phyloP scores from a whole-genome alignment of 2,888 invertebrate species.

The Leptogaster cylindrica region DNA sequence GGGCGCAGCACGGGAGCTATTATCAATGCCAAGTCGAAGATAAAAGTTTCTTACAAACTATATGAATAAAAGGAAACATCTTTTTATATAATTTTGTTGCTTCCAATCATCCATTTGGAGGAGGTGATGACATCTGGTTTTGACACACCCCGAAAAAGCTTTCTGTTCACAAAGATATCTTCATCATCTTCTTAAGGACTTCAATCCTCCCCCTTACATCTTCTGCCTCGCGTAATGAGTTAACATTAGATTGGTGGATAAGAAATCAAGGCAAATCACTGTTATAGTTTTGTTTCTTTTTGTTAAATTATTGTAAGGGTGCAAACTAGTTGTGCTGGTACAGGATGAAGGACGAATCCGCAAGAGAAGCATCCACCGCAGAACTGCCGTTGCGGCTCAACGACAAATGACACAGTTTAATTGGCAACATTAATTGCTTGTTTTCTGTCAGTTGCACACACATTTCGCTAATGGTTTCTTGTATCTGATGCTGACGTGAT shows the following conservation, averaged over 20 bases:
- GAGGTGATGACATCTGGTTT: constrained; percentile 45
- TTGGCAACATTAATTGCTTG: constrained; percentile 48
- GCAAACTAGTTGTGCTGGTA: not conserved
- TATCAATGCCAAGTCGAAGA: constrained; percentile 17
- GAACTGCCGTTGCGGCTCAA: constrained; percentile 13
- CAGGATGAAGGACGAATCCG: not conserved
- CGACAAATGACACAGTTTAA: constrained; percentile 45
- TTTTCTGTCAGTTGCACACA: constrained; percentile 45
- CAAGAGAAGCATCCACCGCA: constrained; percentile 1
- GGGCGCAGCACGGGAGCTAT: constrained; percentile 3
- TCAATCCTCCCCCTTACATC: no score
- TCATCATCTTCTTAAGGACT: constrained; percentile 32
- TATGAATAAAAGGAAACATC: not conserved
- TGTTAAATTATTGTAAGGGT: not conserved
- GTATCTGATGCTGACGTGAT: constrained; percentile 42
- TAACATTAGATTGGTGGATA: constrained; percentile 42
- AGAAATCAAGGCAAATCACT: constrained; percentile 41
- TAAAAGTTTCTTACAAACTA: constrained; percentile 28
- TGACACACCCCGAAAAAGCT: constrained; percentile 15
- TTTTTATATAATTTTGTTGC: constrained; percentile 12
- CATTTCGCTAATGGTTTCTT: constrained; percentile 41
- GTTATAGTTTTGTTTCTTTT: constrained; percentile 34
- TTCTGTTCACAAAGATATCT: constrained; percentile 16
- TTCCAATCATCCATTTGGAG: not conserved
- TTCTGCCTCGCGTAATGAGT: constrained; percentile 45